Evolutionary conservation across 2,113 vertebrate genomes (phyloP).

Genomic region (Cynocephalus volans): DNA sequence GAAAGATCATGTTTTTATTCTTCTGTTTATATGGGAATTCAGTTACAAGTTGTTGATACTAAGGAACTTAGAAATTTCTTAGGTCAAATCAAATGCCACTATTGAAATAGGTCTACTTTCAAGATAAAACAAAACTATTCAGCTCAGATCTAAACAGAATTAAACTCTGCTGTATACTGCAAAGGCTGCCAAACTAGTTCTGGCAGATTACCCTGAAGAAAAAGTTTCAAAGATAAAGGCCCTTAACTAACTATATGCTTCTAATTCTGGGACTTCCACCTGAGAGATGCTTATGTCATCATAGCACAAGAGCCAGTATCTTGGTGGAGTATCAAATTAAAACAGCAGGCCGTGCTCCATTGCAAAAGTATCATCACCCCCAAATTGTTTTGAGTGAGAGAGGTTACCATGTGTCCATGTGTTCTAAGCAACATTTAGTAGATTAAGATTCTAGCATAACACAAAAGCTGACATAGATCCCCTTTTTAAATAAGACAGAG

Average conservation of each 20-base stretch:
- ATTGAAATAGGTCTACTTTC: not conserved
- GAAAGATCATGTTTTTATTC: slow-evolving; percentile 7
- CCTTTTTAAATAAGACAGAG: not conserved
- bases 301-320: not conserved
- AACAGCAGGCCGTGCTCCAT: rapidly evolving
- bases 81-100: not conserved
- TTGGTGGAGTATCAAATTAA: not conserved
- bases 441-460: not conserved
- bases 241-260: not conserved
- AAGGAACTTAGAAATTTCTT: slow-evolving; percentile 22
- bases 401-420: not conserved
- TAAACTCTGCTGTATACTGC: not conserved
- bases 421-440: not conserved
- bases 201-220: slow-evolving; percentile 21
- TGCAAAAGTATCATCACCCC: not conserved
- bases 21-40: not conserved
- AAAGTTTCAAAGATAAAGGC: not conserved
- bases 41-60: not conserved
- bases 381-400: not conserved
- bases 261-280: not conserved
- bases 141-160: not conserved
- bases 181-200: not conserved
- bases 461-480: not conserved
- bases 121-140: not conserved
- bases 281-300: not conserved